Conservation (phyloP, 64 coral and sea anemone genomes). For the Orbicella faveolata region DNA sequence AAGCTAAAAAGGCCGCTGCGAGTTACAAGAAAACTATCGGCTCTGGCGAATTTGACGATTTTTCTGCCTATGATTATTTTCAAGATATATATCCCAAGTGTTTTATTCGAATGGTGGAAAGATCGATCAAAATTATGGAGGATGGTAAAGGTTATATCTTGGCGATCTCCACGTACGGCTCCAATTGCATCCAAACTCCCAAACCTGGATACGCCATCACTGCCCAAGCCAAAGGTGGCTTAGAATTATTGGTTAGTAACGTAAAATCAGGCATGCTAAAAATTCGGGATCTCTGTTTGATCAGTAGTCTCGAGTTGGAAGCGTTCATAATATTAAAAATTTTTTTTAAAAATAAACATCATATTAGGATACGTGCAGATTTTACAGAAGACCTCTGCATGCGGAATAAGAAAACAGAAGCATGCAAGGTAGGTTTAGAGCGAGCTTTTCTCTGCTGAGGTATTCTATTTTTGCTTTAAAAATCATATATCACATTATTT, state of each 20-base stretch:
- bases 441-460: too few species aligned
- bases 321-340: too few species aligned
- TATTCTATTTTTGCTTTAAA: too few species aligned
- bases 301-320: too few species aligned
- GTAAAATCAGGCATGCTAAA: background rate
- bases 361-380: too few species aligned
- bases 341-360: too few species aligned
- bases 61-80: conserved; percentile 79
- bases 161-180: conserved; percentile 69
- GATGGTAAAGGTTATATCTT: conserved; percentile 69
- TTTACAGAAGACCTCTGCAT: too few species aligned
- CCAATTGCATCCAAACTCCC: conserved; percentile 63
- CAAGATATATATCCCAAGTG: conserved; percentile 87
- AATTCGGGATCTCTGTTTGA: background rate
- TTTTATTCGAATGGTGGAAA: conserved; percentile 77
- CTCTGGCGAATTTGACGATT: conserved; percentile 56
- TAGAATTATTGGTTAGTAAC: conserved; percentile 75
- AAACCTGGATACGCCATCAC: conserved; percentile 83
- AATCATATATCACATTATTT: too few species aligned
- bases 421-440: too few species aligned
- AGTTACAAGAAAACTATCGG: conserved; percentile 74
- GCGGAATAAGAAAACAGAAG: too few species aligned
- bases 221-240: conserved; percentile 77
- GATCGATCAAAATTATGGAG: conserved; percentile 80
- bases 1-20: conserved; percentile 63